These are phyloP conservation scores for Lacerta viridis DNA, from an alignment of 2,797 vertebrate genomes.

Conservation along the genomic window DNA sequence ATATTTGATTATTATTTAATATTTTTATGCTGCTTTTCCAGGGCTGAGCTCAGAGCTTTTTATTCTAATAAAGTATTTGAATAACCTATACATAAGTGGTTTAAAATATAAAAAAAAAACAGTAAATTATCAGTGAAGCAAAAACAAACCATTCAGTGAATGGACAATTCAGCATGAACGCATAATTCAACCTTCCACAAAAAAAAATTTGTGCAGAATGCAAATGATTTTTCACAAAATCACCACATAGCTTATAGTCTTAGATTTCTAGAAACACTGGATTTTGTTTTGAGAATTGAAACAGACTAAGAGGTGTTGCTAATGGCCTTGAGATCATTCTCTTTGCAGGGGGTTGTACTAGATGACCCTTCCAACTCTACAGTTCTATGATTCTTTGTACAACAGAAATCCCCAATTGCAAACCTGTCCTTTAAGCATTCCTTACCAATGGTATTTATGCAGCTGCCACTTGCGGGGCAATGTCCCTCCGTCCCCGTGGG, in stretches of 20 bases:
- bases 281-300: background rate
- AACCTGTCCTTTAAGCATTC: rapidly evolving
- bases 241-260: background rate
- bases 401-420: background rate
- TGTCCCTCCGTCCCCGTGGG: no score
- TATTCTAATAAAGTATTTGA: background rate
- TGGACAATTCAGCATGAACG: background rate
- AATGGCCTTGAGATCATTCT: background rate
- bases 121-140: background rate
- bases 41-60: background rate
- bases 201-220: background rate
- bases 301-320: background rate
- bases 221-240: background rate
- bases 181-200: background rate
- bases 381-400: no score
- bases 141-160: background rate
- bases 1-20: background rate
- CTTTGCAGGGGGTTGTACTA: background rate
- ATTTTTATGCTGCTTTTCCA: no score
- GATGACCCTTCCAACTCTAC: no score
- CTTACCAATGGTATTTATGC: background rate
- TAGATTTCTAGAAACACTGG: background rate
- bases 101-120: background rate
- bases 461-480: background rate
- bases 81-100: background rate